Base-by-base conservation (phyloP, 2,888 invertebrate species). In the Andrena praecox region DNA sequence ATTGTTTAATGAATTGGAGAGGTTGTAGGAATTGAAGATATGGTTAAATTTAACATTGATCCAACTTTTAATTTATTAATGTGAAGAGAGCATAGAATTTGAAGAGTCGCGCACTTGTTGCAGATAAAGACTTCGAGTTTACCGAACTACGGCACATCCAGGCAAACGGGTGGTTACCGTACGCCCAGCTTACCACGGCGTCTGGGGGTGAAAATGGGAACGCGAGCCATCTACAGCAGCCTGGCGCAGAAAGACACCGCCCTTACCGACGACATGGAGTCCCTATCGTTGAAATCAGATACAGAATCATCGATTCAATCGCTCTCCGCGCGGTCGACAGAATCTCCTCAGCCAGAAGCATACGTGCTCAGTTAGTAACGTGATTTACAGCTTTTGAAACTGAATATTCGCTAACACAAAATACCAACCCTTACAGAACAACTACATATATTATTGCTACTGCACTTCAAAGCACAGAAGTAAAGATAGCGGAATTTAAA, bases 171-270 rank as follows among this genome's bases (percentile, higher is more conserved):
- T 29, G 93, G 91, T 74, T 91, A 91, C 63, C 91, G 93, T 5
- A 92, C 92, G 0, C 93, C 93, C 2, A 93, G 92, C 70, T 88
- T 93, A 48, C 92, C 92, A 1, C 93, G 96, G 87, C 94, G 96
- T 82, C 95, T 95, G 88, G 96, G 97, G 2, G 97, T 97, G 2
- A 96, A 96, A 94, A 97, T 97, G 97, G 97, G 96, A 10, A 96
- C 96, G 8, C 95, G 96, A 89, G 96, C 96, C 10, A 96, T 96
- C 89, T 95, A 95, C 92, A 93, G 93, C 63, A 91, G 91, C 33
- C 81, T 91, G 4, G 83, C 86, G 12, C 92, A 91, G 59, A 89
- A 91, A 59, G 93, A 93, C 87, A 87, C 90, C 89, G 89, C 85
- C 60, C 85, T 93, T 91, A 89, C 91, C 91, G 93, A 94, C 90